Evolutionary conservation across 2,888 invertebrate genomes (phyloP).

Genomic region (Hermaeophaga mercurialis): DNA sequence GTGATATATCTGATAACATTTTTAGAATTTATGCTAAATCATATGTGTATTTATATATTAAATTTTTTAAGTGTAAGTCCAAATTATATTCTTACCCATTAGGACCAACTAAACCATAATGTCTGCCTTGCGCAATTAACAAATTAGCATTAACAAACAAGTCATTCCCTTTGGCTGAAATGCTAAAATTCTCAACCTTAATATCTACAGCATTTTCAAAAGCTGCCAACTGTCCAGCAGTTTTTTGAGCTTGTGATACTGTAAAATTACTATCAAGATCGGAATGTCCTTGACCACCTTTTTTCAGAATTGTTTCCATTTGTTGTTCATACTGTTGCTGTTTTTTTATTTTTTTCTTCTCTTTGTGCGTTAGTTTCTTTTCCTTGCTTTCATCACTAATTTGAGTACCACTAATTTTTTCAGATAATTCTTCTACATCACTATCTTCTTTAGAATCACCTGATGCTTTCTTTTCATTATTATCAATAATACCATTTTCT

Average conservation of each 20-base stretch:
- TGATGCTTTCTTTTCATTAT: conserved; percentile 22
- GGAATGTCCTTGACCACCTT: conserved; percentile 88
- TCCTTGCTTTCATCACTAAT: conserved; percentile 53
- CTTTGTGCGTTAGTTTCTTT: conserved; percentile 86
- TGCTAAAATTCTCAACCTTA: conserved; percentile 97
- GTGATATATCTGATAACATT: no score
- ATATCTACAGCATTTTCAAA: conserved; percentile 95
- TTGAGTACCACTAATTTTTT: conserved; percentile 31
- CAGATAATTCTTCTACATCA: conserved; percentile 27
- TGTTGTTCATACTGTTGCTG: conserved; percentile 88
- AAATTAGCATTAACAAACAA: conserved; percentile 95
- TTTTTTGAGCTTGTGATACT: conserved; percentile 83
- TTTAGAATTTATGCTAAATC: no score
- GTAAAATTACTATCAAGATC: conserved; percentile 94
- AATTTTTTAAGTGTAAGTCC: not conserved
- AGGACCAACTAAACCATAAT: conserved; percentile 98
- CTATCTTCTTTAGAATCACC: not conserved
- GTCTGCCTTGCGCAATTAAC: conserved; percentile 88
- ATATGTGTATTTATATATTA: no score
- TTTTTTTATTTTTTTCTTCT: conserved; percentile 89
- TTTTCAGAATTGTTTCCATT: conserved; percentile 81
- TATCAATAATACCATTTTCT: conserved; percentile 31
- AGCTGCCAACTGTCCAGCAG: conserved; percentile 76
- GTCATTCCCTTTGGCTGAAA: conserved; percentile 96
- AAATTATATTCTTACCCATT: conserved; percentile 74